Base-by-base conservation (phyloP, 2,113 vertebrate species). In the Chaenogobius annularis region DNA sequence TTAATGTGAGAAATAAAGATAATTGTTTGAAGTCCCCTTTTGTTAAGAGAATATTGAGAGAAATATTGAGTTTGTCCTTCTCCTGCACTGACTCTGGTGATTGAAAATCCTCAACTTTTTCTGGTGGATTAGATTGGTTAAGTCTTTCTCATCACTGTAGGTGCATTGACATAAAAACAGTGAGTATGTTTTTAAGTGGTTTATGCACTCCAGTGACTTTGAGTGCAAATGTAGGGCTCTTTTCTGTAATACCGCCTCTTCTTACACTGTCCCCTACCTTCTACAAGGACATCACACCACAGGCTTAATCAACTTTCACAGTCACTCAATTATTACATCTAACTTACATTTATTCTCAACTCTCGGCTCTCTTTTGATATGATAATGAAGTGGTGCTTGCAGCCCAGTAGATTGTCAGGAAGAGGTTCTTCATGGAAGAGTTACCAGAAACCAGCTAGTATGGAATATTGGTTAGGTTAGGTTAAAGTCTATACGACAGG, bases 41-140 rank as follows among this genome's bases (percentile, higher is more conserved):
- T 11, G 10, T 46, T 46, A 46, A 46, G 9, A 40, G 4, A 55
- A 55, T 20, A 1, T 55, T 55, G n/a, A 55, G 8, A 6, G 5
- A 40, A 3, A 40, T 35, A 9, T 40, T 40, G n/a, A 20, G 52
- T 10, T 55, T 20, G 15, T 20, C 17, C 52, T 20, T 58, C 55
- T 26, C 20, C 26, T 23, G 55, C 1, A 31, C 22, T 58, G 23
- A 56, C 35, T 65, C 47, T 14, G 58, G 61, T 50, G 64, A 40
- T 74, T 13, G 73, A 72, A 69, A 74, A 15, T 55, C 44, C 43
- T 15, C 11, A 55, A 35, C 48, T 47, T 4, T 0, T 73, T 48
- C 52, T 63, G 46, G 62, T 58, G 58, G 77, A 81, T 65, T 10
- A 37, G 55, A 17, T 67, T 73, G 78, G 81, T 84, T 79, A 84